Evolutionary conservation across 2,888 invertebrate species (phyloP).

Genomic region (Sinopyrophorus schimmeli): DNA sequence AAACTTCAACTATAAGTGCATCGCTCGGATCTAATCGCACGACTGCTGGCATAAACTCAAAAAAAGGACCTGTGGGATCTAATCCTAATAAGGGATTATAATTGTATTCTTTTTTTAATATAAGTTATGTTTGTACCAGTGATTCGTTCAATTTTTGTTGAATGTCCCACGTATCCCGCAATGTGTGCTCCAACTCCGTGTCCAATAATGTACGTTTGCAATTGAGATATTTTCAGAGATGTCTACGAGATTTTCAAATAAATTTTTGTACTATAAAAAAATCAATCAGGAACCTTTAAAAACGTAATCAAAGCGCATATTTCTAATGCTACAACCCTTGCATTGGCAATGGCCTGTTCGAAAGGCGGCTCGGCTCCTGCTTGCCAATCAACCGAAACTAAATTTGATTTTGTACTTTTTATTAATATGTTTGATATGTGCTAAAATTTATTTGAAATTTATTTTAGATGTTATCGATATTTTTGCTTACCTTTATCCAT

Average conservation of each 20-base stretch:
- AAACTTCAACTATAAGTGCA: conserved; percentile 62
- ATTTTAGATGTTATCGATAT: background rate
- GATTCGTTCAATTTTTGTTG: conserved; percentile 48
- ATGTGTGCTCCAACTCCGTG: conserved; percentile 60
- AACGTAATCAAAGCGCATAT: conserved; percentile 53
- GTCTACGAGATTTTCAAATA: too few species aligned
- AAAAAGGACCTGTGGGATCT: conserved; percentile 64
- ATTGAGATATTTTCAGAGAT: too few species aligned
- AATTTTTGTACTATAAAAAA: background rate
- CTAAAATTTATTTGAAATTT: conserved; percentile 27
- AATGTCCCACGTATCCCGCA: conserved; percentile 57
- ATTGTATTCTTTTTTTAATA: too few species aligned
- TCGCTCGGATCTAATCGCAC: conserved; percentile 60
- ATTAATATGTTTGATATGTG: conserved; percentile 41
- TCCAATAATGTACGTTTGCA: conserved; percentile 60
- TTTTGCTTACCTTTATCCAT: conserved; percentile 51
- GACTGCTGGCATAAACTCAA: conserved; percentile 57
- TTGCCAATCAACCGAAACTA: conserved; percentile 60
- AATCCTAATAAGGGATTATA: too few species aligned
- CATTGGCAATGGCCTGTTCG: conserved; percentile 62
- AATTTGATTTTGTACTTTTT: conserved; percentile 51
- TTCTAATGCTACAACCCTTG: conserved; percentile 61
- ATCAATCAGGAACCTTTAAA: too few species aligned
- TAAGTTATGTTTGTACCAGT: too few species aligned
- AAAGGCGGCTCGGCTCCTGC: conserved; percentile 59